Evolutionary conservation across 2,888 invertebrate genomes (phyloP), one percentile per base, ranked within the genome.

Genomic region (Pinctada fucata): DNA sequence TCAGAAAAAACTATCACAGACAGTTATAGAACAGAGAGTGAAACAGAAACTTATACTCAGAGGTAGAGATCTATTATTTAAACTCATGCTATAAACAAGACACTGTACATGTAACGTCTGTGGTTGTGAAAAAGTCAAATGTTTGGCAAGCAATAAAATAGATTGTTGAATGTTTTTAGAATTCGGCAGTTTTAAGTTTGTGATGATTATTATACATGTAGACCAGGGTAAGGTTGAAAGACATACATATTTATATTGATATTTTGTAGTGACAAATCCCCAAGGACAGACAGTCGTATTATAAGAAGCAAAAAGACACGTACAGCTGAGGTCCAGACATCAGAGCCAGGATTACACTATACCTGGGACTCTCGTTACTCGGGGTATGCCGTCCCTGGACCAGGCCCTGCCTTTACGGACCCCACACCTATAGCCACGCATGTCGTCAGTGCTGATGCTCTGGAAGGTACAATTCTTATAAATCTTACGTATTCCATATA

Each of bases 361-460:
- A 85, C 85, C 68, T 91, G 91, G 91, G 84, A 89, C 74, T 78
- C 85, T 5, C 65, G 80, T n/a, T 83, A 83, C n/a, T 78, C 84
- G 4, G 88, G 88, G 1, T 72, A 87, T 47, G 84, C 88, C 1
- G 82, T 87, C 47, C 79, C 85, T 3, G 86, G 87, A 2, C 51
- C 58, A 45, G 72, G 72, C 72, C 83, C 86, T 5, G 82, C 84
- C 45, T 86, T 86, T 81, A 88, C 90, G 45, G 91, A 91, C 73
- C 91, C 91, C 3, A 88, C 90, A 16, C 90, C 90, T 2, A 88
- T 91, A 45, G 91, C 91, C 47, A 87, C 90, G n/a, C 90, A 90
- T 78, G 89, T 89, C 10, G 89, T 91, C 74, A 89, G 87, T 77
- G 86, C 91, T 52, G 91, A 91, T 77, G 87, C 91, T 66, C 80